A percentile compares a stretch with the other conserved stretches of the same genome.
Evolutionary conservation across 1,140 invertebrate species (phyloP).

Genomic region (Brachionus manjavacas): DNA sequence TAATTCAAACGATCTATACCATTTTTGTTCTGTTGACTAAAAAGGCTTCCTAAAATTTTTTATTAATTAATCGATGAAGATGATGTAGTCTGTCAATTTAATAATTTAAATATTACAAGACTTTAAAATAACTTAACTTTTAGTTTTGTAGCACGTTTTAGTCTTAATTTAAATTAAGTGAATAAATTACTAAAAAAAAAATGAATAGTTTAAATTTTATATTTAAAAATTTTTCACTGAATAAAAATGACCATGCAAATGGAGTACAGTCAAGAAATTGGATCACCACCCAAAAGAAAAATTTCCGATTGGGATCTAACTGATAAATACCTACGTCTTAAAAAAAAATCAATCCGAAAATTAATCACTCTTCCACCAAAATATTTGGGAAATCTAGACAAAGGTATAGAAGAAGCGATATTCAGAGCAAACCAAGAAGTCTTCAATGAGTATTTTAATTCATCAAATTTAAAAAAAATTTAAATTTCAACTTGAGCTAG

Average conservation of each 20-base stretch:
- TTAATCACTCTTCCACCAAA: conserved; percentile 22
- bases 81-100: too few species aligned
- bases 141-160: background rate
- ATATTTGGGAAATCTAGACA: conserved; percentile 14
- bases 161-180: background rate
- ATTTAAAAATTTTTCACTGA: background rate
- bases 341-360: conserved; percentile 35
- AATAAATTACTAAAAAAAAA: background rate
- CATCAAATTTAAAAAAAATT: background rate
- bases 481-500: background rate
- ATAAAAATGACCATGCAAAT: conserved; percentile 23
- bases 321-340: conserved; percentile 17
- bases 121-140: background rate
- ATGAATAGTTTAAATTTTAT: background rate
- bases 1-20: too few species aligned
- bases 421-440: conserved; percentile 31
- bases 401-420: conserved; percentile 35
- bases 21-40: too few species aligned
- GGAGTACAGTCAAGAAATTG: background rate
- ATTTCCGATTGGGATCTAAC: background rate
- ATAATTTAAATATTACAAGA: too few species aligned
- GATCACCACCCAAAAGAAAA: background rate
- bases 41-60: too few species aligned
- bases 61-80: too few species aligned
- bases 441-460: conserved; percentile 29